phyloP scores from a whole-genome alignment of 2,888 invertebrate species.

The Tillus elongatus region DNA sequence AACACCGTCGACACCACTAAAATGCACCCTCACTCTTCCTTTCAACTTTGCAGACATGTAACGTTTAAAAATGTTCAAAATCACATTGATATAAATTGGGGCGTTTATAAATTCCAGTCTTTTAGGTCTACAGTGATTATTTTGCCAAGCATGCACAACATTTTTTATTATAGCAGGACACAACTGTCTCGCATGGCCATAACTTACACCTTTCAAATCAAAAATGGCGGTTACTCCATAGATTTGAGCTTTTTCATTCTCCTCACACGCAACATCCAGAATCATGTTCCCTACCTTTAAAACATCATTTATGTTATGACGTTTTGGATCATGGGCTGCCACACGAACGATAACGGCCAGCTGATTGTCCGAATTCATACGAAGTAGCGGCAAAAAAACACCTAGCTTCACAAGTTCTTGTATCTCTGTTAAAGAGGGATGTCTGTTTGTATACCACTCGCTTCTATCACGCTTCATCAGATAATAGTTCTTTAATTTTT shows the following conservation, averaged over 20 bases:
- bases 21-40: conserved; percentile 48
- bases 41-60: conserved; percentile 55
- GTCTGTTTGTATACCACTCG: conserved; percentile 54
- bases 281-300: conserved; percentile 56
- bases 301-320: conserved; percentile 49
- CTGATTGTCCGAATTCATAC: conserved; percentile 37
- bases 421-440: conserved; percentile 49
- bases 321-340: conserved; percentile 50
- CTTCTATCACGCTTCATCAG: conserved; percentile 46
- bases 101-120: conserved; percentile 61
- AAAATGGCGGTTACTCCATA: conserved; percentile 52
- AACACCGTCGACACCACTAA: conserved; percentile 38
- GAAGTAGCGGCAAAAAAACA: conserved; percentile 50
- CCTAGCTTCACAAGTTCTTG: conserved; percentile 49
- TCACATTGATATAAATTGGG: conserved; percentile 55
- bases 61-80: conserved; percentile 55
- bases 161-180: conserved; percentile 50
- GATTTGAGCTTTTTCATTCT: conserved; percentile 41
- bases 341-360: conserved; percentile 52
- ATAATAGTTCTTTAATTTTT: conserved; percentile 50
- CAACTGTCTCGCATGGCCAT: conserved; percentile 52
- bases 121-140: conserved; percentile 59
- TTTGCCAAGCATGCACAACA: conserved; percentile 57
- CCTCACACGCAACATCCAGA: conserved; percentile 48
- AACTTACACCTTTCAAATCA: conserved; percentile 50